Conservation (phyloP, 2,113 vertebrate genomes). For the Vimba vimba region DNA sequence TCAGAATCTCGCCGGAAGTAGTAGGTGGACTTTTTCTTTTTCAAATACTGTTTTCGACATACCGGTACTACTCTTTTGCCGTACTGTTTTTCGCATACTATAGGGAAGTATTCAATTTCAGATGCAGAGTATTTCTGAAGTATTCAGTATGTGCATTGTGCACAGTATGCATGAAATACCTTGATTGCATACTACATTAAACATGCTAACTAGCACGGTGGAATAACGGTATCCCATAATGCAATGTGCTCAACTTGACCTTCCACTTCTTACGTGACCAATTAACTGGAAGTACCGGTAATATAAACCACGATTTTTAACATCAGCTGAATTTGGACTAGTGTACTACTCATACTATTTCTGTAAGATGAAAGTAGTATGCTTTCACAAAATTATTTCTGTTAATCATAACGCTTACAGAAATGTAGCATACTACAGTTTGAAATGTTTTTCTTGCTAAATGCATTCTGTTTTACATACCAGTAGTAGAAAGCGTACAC, state of each 20-base stretch:
- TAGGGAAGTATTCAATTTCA: too few relatives aligned
- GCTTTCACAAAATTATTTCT: neutral
- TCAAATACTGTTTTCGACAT: too few relatives aligned
- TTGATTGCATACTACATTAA: neutral
- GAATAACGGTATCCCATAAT: too few relatives aligned
- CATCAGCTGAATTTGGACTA: neutral
- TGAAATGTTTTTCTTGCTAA: neutral
- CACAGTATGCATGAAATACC: neutral
- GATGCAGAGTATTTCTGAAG: neutral
- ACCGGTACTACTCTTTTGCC: too few relatives aligned
- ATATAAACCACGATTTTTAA: neutral
- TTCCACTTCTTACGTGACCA: too few relatives aligned
- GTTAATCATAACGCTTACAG: too few relatives aligned
- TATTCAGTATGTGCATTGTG: neutral
- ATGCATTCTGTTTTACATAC: neutral
- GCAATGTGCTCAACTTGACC: too few relatives aligned
- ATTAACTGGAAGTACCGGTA: neutral
- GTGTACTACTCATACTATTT: neutral
- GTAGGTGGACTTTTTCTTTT: too few relatives aligned
- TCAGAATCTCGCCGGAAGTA: too few relatives aligned
- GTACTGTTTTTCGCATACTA: too few relatives aligned
- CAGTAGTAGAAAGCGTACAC: neutral
- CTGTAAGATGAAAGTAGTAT: neutral
- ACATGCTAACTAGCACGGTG: neutral
- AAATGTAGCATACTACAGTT: neutral